These are phyloP conservation scores for Sogatella furcifera DNA, from an alignment of 1,140 invertebrate species.

Conservation along the genomic window DNA sequence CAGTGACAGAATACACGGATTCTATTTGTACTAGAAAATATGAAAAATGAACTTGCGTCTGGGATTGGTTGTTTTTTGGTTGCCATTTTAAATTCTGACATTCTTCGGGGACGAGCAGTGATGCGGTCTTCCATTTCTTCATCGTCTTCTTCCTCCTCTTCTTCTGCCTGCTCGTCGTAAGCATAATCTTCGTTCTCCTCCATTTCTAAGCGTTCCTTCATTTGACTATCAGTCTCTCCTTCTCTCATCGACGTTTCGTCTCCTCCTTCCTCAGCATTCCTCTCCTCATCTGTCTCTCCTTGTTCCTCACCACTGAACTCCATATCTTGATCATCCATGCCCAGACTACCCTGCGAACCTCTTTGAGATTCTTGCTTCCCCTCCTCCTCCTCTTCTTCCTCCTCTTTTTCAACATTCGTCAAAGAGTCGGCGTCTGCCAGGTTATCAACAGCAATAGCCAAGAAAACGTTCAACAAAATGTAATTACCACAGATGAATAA, in stretches of 20 bases:
- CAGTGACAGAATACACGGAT: constrained; percentile 95
- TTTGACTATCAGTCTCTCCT: constrained; percentile 29
- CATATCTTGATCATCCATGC: constrained; percentile 40
- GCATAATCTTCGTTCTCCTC: no score
- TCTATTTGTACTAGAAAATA: constrained; percentile 91
- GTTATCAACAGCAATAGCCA: constrained; percentile 99
- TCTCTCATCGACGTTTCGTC: constrained; percentile 5
- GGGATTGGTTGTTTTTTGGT: constrained; percentile 91
- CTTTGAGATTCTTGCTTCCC: constrained; percentile 48
- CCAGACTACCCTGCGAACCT: constrained; percentile 38
- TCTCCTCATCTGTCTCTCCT: constrained; percentile 21
- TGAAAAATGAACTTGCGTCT: constrained; percentile 86
- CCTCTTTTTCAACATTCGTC: constrained; percentile 85
- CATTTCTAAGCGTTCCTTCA: constrained; percentile 20
- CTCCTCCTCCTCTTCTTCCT: constrained; percentile 43
- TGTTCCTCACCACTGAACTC: constrained; percentile 48
- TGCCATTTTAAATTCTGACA: constrained; percentile 78
- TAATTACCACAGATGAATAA: constrained; percentile 99
- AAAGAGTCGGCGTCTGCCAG: constrained; percentile 95
- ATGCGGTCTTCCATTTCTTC: constrained; percentile 34
- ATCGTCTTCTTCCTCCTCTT: constrained; percentile 28
- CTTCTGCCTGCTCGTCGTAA: constrained; percentile 36
- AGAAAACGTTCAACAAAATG: constrained; percentile 98
- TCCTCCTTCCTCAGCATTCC: constrained; percentile 32
- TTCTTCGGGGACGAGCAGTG: constrained; percentile 39